Conservation (phyloP, 1,140 invertebrate genomes). For the Teleopsis dalmanni region DNA sequence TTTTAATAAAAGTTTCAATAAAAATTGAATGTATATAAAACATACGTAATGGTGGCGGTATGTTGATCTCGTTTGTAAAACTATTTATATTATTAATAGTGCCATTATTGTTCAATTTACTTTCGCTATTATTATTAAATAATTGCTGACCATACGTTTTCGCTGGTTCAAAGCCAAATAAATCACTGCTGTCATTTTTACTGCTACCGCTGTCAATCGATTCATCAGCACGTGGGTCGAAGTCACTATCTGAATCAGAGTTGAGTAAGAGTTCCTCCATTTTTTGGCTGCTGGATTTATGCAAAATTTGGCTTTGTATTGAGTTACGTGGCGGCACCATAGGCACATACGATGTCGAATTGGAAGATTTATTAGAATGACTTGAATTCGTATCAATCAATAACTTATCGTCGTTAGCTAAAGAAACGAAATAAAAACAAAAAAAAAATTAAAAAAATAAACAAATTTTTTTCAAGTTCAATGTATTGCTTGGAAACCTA, state of each 20-base stretch:
- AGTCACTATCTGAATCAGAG: slow-evolving; percentile 69
- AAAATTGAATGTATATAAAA: slow-evolving; percentile 16
- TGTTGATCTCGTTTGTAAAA: slow-evolving; percentile 36
- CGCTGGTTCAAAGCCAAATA: slow-evolving; percentile 38
- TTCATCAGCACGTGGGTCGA: slow-evolving; percentile 68
- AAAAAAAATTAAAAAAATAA: not conserved
- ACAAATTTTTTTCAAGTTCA: not conserved
- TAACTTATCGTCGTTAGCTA: slow-evolving; percentile 42
- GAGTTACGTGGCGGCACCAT: slow-evolving; percentile 59
- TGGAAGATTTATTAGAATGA: slow-evolving; percentile 31
- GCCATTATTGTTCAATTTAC: slow-evolving; percentile 24
- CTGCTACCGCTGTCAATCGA: slow-evolving; percentile 45
- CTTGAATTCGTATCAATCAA: slow-evolving; percentile 37
- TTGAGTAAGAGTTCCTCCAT: slow-evolving; percentile 75
- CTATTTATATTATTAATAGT: slow-evolving; percentile 18
- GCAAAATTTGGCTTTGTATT: slow-evolving; percentile 51
- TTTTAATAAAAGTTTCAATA: not conserved
- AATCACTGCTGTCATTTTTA: slow-evolving; percentile 38
- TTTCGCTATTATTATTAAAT: slow-evolving; percentile 30
- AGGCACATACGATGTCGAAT: slow-evolving; percentile 45
- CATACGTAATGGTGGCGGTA: slow-evolving; percentile 59
- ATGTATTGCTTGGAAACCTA: slow-evolving; percentile 13
- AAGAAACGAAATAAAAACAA: not conserved
- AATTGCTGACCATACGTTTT: slow-evolving; percentile 46
- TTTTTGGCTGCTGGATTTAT: slow-evolving; percentile 63